A percentile compares a stretch with the other conserved stretches of the same genome.
Evolutionary conservation across 2,888 invertebrate species (phyloP).

Genomic region (Lasioglossum villosulum): DNA sequence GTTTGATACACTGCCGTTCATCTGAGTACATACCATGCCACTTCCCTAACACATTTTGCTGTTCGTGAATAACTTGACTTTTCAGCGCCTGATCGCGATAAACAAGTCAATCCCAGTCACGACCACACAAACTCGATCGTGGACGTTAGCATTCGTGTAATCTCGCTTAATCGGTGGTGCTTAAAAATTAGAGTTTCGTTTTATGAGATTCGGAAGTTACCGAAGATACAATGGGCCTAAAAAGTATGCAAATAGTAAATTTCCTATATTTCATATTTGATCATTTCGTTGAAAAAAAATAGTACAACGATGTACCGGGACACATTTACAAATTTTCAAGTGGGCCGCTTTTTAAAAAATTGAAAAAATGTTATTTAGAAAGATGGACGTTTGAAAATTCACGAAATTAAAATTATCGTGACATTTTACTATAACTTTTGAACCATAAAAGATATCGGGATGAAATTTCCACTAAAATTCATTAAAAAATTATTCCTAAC

Average conservation of each 20-base stretch:
- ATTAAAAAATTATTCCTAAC: no score
- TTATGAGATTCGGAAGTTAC: neutral
- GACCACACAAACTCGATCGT: constrained; percentile 46
- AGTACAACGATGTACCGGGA: no score
- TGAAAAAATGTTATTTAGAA: no score
- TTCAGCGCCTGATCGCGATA: constrained; percentile 70
- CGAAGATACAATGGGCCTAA: neutral
- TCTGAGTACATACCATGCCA: constrained; percentile 50
- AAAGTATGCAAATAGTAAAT: neutral
- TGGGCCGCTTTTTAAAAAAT: no score
- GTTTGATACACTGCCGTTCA: constrained; percentile 57
- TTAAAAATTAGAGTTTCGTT: constrained; percentile 27
- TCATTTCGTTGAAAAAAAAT: no score
- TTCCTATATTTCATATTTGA: neutral
- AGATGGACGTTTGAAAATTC: no score
- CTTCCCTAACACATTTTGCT: constrained; percentile 40
- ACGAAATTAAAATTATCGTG: no score
- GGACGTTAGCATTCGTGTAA: constrained; percentile 27
- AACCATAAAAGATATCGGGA: no score
- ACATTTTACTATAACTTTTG: no score
- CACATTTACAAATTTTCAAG: no score
- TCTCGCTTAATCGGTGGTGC: constrained; percentile 18
- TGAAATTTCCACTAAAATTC: no score
- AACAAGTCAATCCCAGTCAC: constrained; percentile 58
- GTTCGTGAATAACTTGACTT: constrained; percentile 68